Conservation (phyloP, 2,113 vertebrate species). For the human (Homo sapiens) region DNA sequence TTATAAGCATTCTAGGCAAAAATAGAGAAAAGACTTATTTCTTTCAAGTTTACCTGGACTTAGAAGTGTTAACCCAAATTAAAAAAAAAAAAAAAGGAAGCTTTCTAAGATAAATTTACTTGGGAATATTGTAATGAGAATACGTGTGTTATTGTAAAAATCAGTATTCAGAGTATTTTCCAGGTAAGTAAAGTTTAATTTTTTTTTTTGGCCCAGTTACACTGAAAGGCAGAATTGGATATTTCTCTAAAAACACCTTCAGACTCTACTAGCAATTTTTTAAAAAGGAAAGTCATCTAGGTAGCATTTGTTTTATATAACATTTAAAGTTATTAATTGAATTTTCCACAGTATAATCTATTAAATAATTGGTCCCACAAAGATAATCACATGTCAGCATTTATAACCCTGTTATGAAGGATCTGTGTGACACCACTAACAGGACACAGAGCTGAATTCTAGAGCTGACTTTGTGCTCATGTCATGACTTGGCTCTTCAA, state of each 20-base stretch:
- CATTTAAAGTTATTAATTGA: slow-evolving; percentile 14
- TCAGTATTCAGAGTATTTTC: neutral
- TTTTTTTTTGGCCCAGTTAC: neutral
- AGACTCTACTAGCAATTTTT: neutral
- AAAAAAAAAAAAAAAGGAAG: neutral
- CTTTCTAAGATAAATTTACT: neutral
- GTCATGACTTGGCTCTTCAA: neutral
- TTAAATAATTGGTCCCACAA: neutral
- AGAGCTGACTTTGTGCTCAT: neutral
- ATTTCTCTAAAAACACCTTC: neutral
- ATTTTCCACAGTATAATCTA: neutral
- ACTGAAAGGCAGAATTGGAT: neutral
- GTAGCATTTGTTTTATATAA: neutral
- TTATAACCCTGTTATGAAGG: neutral
- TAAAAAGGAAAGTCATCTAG: neutral
- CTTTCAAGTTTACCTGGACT: neutral
- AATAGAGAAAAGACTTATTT: neutral
- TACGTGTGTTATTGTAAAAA: neutral
- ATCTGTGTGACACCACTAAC: neutral
- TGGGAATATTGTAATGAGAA: neutral
- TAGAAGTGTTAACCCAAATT: neutral
- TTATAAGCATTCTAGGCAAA: neutral
- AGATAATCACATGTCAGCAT: neutral
- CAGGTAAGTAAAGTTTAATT: neutral
- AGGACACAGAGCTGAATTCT: neutral